A percentile compares a stretch with the other conserved stretches of the same genome.
These are phyloP conservation scores for Drosophila nebulosa DNA, from an alignment of 1,140 invertebrate genomes.

Conservation along the genomic window DNA sequence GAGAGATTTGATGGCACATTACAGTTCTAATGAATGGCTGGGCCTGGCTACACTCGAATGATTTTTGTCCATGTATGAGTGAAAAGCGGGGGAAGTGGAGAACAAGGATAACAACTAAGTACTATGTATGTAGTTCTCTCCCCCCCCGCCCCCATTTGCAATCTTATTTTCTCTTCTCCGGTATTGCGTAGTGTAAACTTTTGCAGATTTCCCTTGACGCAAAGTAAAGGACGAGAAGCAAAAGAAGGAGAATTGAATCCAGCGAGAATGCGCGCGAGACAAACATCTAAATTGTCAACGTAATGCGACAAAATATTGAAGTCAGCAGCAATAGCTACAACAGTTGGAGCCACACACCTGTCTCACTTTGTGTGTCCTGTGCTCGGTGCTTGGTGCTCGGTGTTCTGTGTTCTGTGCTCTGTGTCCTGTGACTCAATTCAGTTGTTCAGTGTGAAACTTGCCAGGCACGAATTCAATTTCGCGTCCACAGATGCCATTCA, in stretches of 20 bases:
- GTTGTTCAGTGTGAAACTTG: constrained; percentile 44
- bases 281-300: constrained; percentile 79
- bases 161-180: constrained; percentile 11
- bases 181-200: constrained; percentile 32
- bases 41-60: constrained; percentile 23
- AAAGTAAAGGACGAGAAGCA: neutral
- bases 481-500: constrained; percentile 79
- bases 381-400: constrained; percentile 4
- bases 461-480: constrained; percentile 78
- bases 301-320: constrained; percentile 79
- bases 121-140: neutral
- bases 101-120: neutral
- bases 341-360: constrained; percentile 2
- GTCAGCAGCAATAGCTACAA: constrained; percentile 52
- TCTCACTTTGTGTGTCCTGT: constrained; percentile 5
- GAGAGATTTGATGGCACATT: constrained; percentile 38
- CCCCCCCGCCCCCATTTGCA: constrained; percentile 3
- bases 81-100: neutral
- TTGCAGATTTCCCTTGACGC: constrained; percentile 54
- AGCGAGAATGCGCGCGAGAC: constrained; percentile 71
- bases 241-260: constrained; percentile 72
- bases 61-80: constrained; percentile 36
- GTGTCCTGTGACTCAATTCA: constrained; percentile 57
- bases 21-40: constrained; percentile 56
- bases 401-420: constrained; percentile 1